Base-by-base conservation (phyloP, 1,140 invertebrate species). In the Cotesia glomerata region DNA sequence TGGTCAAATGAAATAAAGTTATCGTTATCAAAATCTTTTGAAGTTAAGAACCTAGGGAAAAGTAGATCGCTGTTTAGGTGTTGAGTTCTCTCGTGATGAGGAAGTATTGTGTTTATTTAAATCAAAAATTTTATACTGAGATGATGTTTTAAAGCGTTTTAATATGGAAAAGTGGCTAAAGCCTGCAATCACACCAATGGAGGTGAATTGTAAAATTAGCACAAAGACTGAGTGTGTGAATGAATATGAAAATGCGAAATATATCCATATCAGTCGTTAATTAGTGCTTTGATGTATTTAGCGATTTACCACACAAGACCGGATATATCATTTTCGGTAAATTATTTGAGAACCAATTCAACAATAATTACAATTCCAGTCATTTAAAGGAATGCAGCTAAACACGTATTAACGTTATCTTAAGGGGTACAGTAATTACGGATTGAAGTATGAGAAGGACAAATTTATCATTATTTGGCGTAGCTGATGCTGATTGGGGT, bases 1-100 rank as follows among this genome's bases (percentile, higher is more conserved):
- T 98, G 59, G 92, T 93, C 51, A 97, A 98, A 94, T 96, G 96
- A 5, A 97, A 97, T 84, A 91, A 92, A 80, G 95, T 98, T 26
- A 86, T 97, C 11, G 98, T 98, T 87, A 96, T 95, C 81, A 93
- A 93, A 68, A 85, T 7, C 35, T 7, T 73, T 75, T 8, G 56
- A 72, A n/a, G 63, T 77, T 5, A 77, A 74, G 26, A 56, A 69
- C 26, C 52, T 74, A 1, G 75, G n/a, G 75, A 4, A 13, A 59
- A 11, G 62, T 70, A 4, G 62, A 68, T n/a, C 14, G 62, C 13
- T 75, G 75, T 52, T 64, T 77, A 1, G 73, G 75, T 4, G 75
- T 77, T 2, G 64, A 74, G 18, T 73, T 77, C 9, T 34, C 39
- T 1, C 54, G 66, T 59, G 13, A 16, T 3, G 13, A 16, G n/a